Conservation (phyloP, 2,113 vertebrate species). For the Todiramphus saurophagus region DNA sequence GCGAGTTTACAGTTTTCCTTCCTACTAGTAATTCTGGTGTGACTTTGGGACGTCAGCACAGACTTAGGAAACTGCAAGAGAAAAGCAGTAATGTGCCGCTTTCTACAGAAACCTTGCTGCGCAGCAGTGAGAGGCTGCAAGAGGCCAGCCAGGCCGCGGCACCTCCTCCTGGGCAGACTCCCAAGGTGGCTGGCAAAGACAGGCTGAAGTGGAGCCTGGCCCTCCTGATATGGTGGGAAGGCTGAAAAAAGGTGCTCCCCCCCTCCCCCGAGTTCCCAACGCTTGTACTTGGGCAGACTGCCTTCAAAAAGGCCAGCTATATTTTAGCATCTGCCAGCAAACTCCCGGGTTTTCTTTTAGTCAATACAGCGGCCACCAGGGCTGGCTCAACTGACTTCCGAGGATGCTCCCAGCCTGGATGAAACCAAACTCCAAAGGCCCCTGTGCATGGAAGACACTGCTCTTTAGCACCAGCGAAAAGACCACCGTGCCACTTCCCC, state of each 20-base stretch:
- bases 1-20: not conserved
- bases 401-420: accelerated
- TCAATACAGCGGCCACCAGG: accelerated
- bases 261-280: too few relatives aligned
- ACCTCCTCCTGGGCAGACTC: not conserved
- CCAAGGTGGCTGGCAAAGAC: accelerated
- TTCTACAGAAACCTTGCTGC: not conserved
- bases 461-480: not conserved
- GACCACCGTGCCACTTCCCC: accelerated
- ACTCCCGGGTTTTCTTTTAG: not conserved
- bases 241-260: not conserved
- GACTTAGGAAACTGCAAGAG: too few relatives aligned
- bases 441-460: not conserved
- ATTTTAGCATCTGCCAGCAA: not conserved
- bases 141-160: not conserved
- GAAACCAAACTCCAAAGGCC: not conserved
- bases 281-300: accelerated
- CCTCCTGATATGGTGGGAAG: accelerated
- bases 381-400: accelerated
- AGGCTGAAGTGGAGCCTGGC: accelerated
- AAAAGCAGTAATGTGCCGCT: accelerated
- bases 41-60: not conserved
- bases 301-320: not conserved
- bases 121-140: not conserved
- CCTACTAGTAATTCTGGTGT: not conserved